Evolutionary conservation across 2,797 vertebrate genomes (phyloP), one percentile per base, ranked within the genome.

Genomic region (Potorous gilbertii): DNA sequence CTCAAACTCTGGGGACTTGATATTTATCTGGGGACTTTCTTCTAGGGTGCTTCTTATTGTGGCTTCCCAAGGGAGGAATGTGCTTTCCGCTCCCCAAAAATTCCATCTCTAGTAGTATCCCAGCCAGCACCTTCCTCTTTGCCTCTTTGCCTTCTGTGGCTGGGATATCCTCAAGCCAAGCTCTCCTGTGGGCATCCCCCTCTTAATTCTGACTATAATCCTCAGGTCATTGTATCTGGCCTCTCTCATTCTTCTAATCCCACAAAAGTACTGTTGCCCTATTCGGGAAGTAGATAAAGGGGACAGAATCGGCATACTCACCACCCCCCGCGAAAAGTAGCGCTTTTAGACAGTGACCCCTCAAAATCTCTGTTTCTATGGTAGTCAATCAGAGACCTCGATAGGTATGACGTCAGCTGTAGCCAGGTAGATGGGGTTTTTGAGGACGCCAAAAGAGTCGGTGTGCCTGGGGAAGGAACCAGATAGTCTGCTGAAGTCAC

Each of bases 341-440:
- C n/a, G 14, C 93, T 90, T 93, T 31, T 55, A 11, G 34, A 54
- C 5, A 66, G 62, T 40, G 54, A 94, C 18, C 74, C 62, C 18
- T 21, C 27, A 27, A 50, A 46, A 46, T 27, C 0, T 14, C 5
- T 10, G 8, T 46, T 40, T 46, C 40, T 50, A 40, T 50, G 74
- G 40, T 0, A 96, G 55, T 97, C 96, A 97, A 97, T 96, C 55
- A 90, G 92, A 29, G 74, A 2, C 11, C 31, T 0, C 2, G 27
- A 0, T 0, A 0, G 0, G 0, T 24, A 0, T 98, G 97, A 97
- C 90, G 54, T 98, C 98, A 98, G 0, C 91, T 92, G 98, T 98
- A 97, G 24, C 98, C 89, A 46, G 98, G 98, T 97, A 98, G 98
- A 98, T 74, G 0, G 12, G 34, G 12, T 0, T 0, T 95, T 95